Evolutionary conservation across 2,888 invertebrate species (phyloP).

Genomic region (Scrobipalpa atriplicella): DNA sequence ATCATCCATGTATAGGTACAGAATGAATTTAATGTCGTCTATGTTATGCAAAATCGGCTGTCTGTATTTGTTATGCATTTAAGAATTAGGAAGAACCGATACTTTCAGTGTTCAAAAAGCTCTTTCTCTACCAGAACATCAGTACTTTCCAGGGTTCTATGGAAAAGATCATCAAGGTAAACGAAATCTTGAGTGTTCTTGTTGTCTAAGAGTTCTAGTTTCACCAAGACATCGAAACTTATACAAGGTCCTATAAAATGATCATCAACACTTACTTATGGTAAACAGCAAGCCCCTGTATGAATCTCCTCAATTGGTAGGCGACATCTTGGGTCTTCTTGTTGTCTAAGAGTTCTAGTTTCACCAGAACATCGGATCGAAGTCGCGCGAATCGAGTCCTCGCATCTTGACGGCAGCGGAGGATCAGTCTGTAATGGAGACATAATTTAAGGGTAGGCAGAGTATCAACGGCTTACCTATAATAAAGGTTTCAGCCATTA

Average conservation of each 20-base stretch:
- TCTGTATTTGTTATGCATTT: too few species aligned
- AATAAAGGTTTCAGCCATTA: too few species aligned
- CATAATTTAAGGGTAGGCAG: background rate
- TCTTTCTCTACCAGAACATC: too few species aligned
- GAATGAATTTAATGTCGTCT: too few species aligned
- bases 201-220: background rate
- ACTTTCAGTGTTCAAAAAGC: too few species aligned
- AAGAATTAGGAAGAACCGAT: too few species aligned
- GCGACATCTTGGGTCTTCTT: slow-evolving; percentile 99
- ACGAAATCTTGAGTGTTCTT: background rate
- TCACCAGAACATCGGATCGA: slow-evolving; percentile 96
- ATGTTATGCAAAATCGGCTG: too few species aligned
- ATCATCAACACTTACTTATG: slow-evolving; percentile 60
- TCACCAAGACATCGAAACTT: background rate
- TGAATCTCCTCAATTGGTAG: slow-evolving; percentile 90
- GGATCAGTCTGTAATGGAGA: slow-evolving; percentile 85
- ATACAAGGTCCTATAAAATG: background rate
- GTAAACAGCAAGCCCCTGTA: slow-evolving; percentile 90
- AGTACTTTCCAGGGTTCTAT: too few species aligned
- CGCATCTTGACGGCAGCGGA: slow-evolving; percentile 98
- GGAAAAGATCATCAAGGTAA: too few species aligned
- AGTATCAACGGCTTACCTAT: too few species aligned
- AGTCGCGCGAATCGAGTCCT: slow-evolving; percentile 91
- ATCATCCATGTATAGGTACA: background rate
- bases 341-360: slow-evolving; percentile 98